Evolutionary conservation across 1,140 invertebrate genomes (phyloP).

Genomic region (Helicoverpa armigera): DNA sequence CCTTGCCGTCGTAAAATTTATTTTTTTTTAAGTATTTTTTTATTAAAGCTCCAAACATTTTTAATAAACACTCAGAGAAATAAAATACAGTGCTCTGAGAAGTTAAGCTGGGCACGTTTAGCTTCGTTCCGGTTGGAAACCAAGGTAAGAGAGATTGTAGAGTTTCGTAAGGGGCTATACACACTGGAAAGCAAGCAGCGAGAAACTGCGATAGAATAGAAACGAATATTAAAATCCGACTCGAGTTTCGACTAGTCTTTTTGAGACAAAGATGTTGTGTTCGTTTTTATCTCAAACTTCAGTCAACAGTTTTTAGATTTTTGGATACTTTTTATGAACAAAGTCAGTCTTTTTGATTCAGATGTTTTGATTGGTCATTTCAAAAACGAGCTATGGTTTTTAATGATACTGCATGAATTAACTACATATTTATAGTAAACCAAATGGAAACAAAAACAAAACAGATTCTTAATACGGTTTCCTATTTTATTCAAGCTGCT

Average conservation of each 20-base stretch:
- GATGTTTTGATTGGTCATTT: too few species aligned
- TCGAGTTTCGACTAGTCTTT: too few species aligned
- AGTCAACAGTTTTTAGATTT: too few species aligned
- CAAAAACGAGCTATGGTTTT: too few species aligned
- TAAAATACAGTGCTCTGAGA: constrained; percentile 25
- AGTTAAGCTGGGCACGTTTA: constrained; percentile 38
- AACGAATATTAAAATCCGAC: background rate
- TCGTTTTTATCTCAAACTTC: too few species aligned
- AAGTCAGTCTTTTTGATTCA: too few species aligned
- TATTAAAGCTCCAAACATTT: constrained; percentile 26
- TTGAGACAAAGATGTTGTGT: background rate
- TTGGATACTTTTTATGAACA: too few species aligned
- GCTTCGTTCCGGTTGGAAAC: constrained; percentile 41
- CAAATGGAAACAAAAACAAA: too few species aligned
- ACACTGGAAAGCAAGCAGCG: background rate
- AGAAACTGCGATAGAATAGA: background rate
- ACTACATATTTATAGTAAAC: too few species aligned
- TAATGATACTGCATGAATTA: too few species aligned
- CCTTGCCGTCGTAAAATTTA: background rate
- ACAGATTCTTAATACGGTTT: too few species aligned
- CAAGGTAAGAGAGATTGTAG: constrained; percentile 36
- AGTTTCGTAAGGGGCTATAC: background rate
- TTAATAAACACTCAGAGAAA: constrained; percentile 37
- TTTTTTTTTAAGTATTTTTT: constrained; percentile 15
- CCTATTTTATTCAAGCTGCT: too few species aligned